Evolutionary conservation across 2,797 vertebrate species (phyloP).

Genomic region (Gila robusta): DNA sequence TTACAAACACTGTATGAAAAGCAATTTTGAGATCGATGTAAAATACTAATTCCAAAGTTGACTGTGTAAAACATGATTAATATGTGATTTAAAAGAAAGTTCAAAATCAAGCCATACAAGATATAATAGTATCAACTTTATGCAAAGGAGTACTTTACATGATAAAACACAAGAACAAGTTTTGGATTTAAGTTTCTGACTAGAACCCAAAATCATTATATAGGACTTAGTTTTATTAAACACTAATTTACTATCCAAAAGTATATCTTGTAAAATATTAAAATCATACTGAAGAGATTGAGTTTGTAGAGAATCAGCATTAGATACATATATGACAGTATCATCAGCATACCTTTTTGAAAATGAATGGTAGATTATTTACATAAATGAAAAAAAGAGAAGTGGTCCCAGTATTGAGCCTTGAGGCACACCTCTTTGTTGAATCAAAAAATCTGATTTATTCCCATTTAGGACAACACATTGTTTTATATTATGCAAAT

Average conservation of each 20-base stretch:
- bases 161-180: neutral
- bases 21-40: neutral
- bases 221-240: neutral
- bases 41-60: neutral
- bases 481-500: neutral
- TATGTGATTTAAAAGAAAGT: neutral
- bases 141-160: neutral
- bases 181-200: neutral
- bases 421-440: neutral
- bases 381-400: neutral
- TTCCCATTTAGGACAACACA: neutral
- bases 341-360: neutral
- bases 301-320: neutral
- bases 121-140: neutral
- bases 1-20: neutral
- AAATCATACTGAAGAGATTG: too few species aligned
- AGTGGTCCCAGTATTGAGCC: neutral
- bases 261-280: neutral
- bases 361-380: neutral
- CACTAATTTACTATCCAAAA: neutral
- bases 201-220: neutral
- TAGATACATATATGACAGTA: neutral
- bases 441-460: neutral
- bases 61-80: neutral
- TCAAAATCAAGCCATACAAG: neutral